Evolutionary conservation across 2,113 vertebrate species (phyloP), one percentile per base, ranked within the genome.

Genomic region (Peucedramus taeniatus): DNA sequence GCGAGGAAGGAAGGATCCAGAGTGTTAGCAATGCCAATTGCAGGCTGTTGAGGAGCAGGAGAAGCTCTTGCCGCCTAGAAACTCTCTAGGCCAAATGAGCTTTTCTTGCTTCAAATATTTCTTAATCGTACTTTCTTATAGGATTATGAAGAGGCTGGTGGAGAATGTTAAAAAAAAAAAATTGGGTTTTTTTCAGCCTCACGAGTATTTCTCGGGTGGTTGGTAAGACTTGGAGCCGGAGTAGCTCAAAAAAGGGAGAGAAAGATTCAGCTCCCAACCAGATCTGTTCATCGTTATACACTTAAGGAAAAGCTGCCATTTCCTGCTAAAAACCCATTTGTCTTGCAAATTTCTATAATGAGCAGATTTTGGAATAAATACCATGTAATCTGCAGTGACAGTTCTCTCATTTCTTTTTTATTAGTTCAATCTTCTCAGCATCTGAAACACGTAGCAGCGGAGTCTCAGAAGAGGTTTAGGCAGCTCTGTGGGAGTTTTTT

Each of bases 301-400:
- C 89, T 97, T 94, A 97, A 98, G 94, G 96, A 97, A 96, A 96
- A 93, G 90, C 93, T 97, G 95, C 95, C 95, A 85, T 96, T 97
- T 94, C 94, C 96, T 91, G 86, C 97, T 97, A 96, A 97, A 97
- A 97, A 93, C 75, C 94, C 97, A 98, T 98, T 98, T 98, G 96
- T 98, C 97, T 98, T 98, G 97, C 96, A 98, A 96, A 97, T 98
- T 97, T 98, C 97, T 97, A 35, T 96, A 98, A 98, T 96, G 97
- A 98, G 97, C 97, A 97, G 96, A 98, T 97, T 98, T 97, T 96
- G 94, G 96, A 97, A 98, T 98, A 98, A 98, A 98, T 97, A 97
- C 97, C 97, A 96, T 97, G 94, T 97, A 98, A 98, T 97, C 97
- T 97, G 96, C 91, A 92, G 94, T 97, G 98, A 98, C 96, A 96